These are phyloP conservation scores for Siniperca scherzeri DNA, from an alignment of 2,797 vertebrate species.

Conservation along the genomic window DNA sequence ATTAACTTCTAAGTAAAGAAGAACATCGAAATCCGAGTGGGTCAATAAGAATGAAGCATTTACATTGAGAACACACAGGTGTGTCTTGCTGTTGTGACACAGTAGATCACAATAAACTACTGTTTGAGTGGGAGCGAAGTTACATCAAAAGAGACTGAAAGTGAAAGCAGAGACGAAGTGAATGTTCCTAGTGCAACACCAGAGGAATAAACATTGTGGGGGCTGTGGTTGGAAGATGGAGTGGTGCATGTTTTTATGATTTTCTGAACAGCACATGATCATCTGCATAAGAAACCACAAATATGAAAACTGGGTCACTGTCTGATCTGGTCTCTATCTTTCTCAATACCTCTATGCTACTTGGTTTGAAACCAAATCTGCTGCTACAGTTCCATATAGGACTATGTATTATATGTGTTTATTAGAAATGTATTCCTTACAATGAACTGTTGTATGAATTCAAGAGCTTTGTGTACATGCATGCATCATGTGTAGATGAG, in stretches of 20 bases:
- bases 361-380: neutral
- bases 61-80: neutral
- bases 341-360: neutral
- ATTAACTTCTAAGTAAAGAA: neutral
- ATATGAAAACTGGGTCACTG: slow-evolving; percentile 21
- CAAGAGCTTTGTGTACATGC: neutral
- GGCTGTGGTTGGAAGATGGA: slow-evolving; percentile 12
- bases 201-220: slow-evolving; percentile 13
- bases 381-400: neutral
- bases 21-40: neutral
- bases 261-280: slow-evolving; percentile 15
- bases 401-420: neutral
- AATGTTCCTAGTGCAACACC: neutral
- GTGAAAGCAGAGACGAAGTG: neutral
- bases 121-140: neutral
- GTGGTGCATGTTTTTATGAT: neutral
- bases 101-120: neutral
- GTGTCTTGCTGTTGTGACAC: neutral
- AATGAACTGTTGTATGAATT: neutral
- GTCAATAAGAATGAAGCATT: neutral
- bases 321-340: neutral
- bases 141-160: neutral
- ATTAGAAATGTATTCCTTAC: neutral
- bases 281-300: slow-evolving; percentile 12
- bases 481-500: neutral